Percentiles rank a stretch among this genome's conserved stretches.
phyloP scores from a whole-genome alignment of 2,113 vertebrate genomes.

The Fregetta grallaria region DNA sequence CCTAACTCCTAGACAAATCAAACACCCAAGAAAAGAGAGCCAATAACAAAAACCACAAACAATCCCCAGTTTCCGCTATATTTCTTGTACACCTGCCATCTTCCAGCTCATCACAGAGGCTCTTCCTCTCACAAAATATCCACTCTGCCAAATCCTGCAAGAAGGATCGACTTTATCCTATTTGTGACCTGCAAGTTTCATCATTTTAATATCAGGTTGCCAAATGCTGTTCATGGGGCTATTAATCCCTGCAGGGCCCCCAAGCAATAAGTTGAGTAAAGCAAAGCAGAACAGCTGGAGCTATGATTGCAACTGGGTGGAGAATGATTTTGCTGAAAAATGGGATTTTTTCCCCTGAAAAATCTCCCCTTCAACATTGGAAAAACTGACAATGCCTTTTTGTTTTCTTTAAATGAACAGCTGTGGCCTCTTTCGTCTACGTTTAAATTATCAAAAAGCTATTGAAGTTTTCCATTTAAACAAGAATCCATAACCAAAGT shows the following conservation, averaged over 20 bases:
- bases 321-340: constrained; percentile 48
- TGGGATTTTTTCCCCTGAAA: constrained; percentile 27
- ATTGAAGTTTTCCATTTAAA: constrained; percentile 33
- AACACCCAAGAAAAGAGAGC: constrained; percentile 12
- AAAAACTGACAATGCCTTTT: constrained; percentile 56
- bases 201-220: neutral
- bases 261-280: neutral
- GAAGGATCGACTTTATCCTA: constrained; percentile 11
- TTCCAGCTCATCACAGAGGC: constrained; percentile 62
- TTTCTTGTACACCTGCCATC: constrained; percentile 63
- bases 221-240: neutral
- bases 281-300: constrained; percentile 42
- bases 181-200: neutral
- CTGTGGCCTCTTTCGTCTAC: neutral
- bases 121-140: constrained; percentile 42
- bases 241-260: neutral
- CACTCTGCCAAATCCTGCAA: constrained; percentile 35
- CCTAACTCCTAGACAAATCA: constrained; percentile 7
- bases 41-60: constrained; percentile 21
- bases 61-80: constrained; percentile 20
- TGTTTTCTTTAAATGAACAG: constrained; percentile 38
- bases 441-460: constrained; percentile 28
- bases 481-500: neutral
- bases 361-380: constrained; percentile 15
- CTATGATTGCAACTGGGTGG: constrained; percentile 27